Conservation (phyloP, 2,113 vertebrate genomes). For the Neoarius graeffei region DNA sequence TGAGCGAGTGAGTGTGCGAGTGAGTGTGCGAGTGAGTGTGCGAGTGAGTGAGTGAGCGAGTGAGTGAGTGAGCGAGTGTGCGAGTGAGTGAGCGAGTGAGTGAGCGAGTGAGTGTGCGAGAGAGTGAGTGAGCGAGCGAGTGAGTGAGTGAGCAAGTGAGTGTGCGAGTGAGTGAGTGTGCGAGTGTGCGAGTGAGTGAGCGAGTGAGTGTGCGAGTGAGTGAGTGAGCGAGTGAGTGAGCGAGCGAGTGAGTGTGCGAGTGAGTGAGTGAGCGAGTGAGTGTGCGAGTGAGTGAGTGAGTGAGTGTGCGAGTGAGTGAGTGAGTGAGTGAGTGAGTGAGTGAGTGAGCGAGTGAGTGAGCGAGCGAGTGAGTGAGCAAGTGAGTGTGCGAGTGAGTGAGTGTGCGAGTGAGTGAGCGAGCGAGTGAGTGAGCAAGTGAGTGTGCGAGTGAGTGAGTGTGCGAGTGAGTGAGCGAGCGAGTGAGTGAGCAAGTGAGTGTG, state of each 20-base stretch:
- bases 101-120: too few relatives aligned
- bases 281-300: too few relatives aligned
- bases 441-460: background rate
- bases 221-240: background rate
- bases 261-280: background rate
- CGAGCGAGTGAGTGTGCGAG: background rate
- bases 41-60: too few relatives aligned
- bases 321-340: too few relatives aligned
- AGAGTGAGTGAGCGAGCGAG: too few relatives aligned
- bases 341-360: background rate
- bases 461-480: background rate
- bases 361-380: background rate
- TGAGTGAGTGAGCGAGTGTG: too few relatives aligned
- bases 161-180: background rate
- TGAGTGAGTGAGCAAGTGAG: background rate
- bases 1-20: too few relatives aligned
- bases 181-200: background rate
- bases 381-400: background rate
- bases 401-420: background rate
- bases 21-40: too few relatives aligned
- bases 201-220: background rate
- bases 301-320: too few relatives aligned
- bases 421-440: background rate
- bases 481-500: background rate
- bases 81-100: too few relatives aligned